A percentile compares a stretch with the other conserved stretches of the same genome.
Evolutionary conservation across 37 sponge, comb jelly and placozoan genomes (phyloP).

Genomic region (Agelas oroides): DNA sequence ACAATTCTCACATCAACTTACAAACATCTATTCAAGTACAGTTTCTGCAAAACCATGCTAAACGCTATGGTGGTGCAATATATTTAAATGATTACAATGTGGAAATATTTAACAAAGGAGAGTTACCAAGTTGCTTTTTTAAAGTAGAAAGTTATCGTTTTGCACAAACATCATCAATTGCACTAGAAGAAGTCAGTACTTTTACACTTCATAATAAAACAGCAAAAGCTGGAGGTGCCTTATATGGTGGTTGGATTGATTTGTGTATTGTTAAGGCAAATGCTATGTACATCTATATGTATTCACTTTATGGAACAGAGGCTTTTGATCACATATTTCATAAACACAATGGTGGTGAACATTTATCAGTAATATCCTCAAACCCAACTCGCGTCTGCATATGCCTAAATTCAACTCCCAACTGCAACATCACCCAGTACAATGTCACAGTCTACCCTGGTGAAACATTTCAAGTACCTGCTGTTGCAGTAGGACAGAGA

Average conservation of each 20-base stretch:
- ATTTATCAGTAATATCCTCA: neutral
- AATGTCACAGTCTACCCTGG: neutral
- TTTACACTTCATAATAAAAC: neutral
- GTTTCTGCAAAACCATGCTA: neutral
- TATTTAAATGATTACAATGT: too few species aligned
- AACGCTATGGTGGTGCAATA: neutral
- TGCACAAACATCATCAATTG: too few species aligned
- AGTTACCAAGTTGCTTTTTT: too few species aligned
- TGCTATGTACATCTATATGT: too few species aligned
- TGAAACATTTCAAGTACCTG: neutral
- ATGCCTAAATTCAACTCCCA: neutral
- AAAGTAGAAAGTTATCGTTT: too few species aligned
- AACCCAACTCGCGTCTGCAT: conserved; percentile 2
- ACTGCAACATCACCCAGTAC: neutral
- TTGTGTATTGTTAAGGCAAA: too few species aligned
- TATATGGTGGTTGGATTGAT: neutral
- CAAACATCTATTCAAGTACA: neutral
- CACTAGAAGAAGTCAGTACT: too few species aligned
- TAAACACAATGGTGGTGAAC: too few species aligned
- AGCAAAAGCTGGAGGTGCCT: conserved; percentile 4
- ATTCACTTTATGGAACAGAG: too few species aligned
- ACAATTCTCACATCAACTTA: neutral
- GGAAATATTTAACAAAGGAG: too few species aligned
- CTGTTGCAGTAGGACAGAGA: neutral
- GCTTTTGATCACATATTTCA: too few species aligned